These are phyloP conservation scores for Potorous gilbertii DNA, from an alignment of 2,797 vertebrate genomes.

Conservation along the genomic window DNA sequence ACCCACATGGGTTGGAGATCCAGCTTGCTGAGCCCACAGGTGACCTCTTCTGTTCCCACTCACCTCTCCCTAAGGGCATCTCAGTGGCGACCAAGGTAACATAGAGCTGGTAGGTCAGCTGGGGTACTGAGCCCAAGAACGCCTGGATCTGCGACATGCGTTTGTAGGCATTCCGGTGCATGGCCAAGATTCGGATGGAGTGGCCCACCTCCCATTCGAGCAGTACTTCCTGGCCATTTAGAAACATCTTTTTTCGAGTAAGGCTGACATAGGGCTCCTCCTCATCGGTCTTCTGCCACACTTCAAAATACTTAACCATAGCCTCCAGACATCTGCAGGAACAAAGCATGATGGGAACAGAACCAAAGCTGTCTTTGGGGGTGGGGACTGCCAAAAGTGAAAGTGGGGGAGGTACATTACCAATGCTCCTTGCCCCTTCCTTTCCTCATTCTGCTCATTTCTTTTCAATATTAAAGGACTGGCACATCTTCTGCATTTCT, in stretches of 20 bases:
- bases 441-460: slow-evolving; percentile 38
- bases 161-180: slow-evolving; percentile 96
- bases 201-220: slow-evolving; percentile 96
- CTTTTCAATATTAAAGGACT: slow-evolving; percentile 37
- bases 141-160: slow-evolving; percentile 96
- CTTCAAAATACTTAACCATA: slow-evolving; percentile 82
- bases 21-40: background rate
- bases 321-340: slow-evolving; percentile 93
- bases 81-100: slow-evolving; percentile 93
- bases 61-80: slow-evolving; percentile 87
- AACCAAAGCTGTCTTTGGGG: slow-evolving; percentile 67
- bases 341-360: slow-evolving; percentile 63
- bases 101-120: slow-evolving; percentile 97
- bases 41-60: slow-evolving; percentile 66
- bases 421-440: slow-evolving; percentile 40
- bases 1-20: slow-evolving; percentile 10
- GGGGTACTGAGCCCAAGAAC: slow-evolving; percentile 96
- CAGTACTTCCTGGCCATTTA: slow-evolving; percentile 85
- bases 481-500: slow-evolving; percentile 1
- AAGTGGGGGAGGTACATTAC: background rate
- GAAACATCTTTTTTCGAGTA: slow-evolving; percentile 92
- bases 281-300: slow-evolving; percentile 85
- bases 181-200: slow-evolving; percentile 90
- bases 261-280: slow-evolving; percentile 98
- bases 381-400: background rate